Percentiles rank a stretch among this genome's conserved stretches.
Conservation (phyloP, 2,113 vertebrate genomes). For the human (Homo sapiens) region GRCh38 chr7:139741001-139741500, state of each 20-base stretch:
- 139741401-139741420: neutral
- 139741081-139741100: no score
- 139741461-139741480: neutral
- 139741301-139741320: neutral
- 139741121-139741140: no score
- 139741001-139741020: no score
- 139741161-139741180: neutral
- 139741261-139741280: neutral
- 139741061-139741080: no score
- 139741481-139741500: neutral
- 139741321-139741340: neutral
- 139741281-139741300: no score
- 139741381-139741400: rapidly evolving
- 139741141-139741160: neutral
- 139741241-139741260: rapidly evolving
- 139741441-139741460: neutral
- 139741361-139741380: rapidly evolving
- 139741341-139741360: neutral
- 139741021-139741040: no score
- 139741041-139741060: no score
- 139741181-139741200: neutral
- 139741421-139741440: neutral
- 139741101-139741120: no score
- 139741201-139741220: neutral
- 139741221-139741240: neutral